phyloP scores from a whole-genome alignment of 2,797 vertebrate species.

The Tamandua tetradactyla region DNA sequence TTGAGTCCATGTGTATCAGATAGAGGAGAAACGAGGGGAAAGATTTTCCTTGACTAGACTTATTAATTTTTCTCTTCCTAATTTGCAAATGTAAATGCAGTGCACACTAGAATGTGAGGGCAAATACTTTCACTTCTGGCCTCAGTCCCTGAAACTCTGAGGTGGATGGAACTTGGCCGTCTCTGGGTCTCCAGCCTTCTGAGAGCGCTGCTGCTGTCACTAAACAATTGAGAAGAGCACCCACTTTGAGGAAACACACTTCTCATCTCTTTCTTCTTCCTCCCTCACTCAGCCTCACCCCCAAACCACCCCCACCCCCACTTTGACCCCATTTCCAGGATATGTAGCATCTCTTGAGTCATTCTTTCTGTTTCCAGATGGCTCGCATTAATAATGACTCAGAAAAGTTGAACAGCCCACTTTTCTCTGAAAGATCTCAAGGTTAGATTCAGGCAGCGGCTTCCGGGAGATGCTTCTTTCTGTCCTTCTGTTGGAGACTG shows the following conservation, averaged over 20 bases:
- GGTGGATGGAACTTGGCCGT: neutral
- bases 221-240: neutral
- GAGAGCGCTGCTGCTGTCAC: neutral
- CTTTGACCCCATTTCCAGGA: conserved; percentile 55
- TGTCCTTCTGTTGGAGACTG: neutral
- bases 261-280: neutral
- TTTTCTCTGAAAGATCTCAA: conserved; percentile 49
- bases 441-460: neutral
- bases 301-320: neutral
- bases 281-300: neutral
- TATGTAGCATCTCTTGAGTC: conserved; percentile 17
- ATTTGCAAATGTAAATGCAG: neutral
- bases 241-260: neutral
- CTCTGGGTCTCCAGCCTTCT: neutral
- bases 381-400: conserved; percentile 55
- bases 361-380: conserved; percentile 64
- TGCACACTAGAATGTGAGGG: neutral
- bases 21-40: neutral
- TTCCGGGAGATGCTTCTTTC: neutral
- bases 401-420: conserved; percentile 26
- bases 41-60: neutral
- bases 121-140: neutral
- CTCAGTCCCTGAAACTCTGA: neutral
- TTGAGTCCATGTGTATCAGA: neutral
- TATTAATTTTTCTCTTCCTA: neutral